Conservation (phyloP, 2,888 invertebrate species). For the Drosophila nigricruria region DNA sequence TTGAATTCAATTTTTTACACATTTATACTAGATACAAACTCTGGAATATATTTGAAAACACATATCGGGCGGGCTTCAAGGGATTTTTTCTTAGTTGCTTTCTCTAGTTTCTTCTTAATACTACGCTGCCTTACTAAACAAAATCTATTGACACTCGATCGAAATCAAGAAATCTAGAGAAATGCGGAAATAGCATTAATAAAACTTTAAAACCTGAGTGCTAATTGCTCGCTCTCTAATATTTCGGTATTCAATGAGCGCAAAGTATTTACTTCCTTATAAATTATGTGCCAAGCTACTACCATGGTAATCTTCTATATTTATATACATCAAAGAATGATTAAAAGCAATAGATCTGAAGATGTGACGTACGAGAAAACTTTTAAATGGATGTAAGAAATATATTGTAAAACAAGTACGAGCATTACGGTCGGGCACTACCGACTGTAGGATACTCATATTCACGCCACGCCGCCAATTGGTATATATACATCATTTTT, state of each 20-base stretch:
- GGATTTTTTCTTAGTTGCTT: no score
- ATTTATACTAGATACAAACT: no score
- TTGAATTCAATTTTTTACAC: no score
- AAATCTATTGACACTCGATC: background rate
- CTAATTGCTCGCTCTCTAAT: conserved; percentile 2
- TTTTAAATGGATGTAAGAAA: background rate
- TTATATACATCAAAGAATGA: background rate
- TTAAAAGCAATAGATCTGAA: conserved; percentile 3
- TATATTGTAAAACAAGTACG: no score
- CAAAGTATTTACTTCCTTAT: background rate
- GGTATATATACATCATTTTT: no score
- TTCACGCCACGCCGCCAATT: no score
- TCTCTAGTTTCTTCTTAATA: background rate
- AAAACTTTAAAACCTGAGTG: background rate
- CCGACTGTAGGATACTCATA: no score
- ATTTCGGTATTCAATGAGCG: background rate
- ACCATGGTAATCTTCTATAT: background rate
- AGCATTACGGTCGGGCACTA: no score
- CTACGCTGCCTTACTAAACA: no score
- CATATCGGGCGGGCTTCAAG: no score
- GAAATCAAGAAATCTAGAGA: background rate
- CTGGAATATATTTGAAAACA: no score
- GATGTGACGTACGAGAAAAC: conserved; percentile 1
- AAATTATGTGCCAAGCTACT: background rate
- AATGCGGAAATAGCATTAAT: background rate